A percentile compares a stretch with the other conserved stretches of the same genome.
Conservation (phyloP, 2,113 vertebrate genomes). For the Odocoileus virginianus region DNA sequence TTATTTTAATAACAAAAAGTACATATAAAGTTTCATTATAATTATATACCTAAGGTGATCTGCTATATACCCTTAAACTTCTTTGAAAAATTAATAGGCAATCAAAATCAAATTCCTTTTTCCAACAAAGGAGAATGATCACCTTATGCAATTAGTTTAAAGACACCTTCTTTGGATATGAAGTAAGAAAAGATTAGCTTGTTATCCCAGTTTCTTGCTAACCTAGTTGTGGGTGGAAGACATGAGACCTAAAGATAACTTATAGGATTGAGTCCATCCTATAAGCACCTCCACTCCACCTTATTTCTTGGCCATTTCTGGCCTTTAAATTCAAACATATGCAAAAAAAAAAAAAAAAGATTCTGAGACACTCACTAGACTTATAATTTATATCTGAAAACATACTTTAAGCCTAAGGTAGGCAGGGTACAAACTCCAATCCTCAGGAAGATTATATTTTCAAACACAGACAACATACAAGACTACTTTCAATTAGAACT, state of each 20-base stretch:
- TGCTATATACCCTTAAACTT: conserved; percentile 41
- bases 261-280: not conserved
- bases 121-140: conserved; percentile 35
- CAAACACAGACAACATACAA: not conserved
- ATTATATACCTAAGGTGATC: conserved; percentile 59
- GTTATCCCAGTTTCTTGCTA: not conserved
- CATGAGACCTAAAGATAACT: not conserved
- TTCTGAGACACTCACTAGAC: not conserved
- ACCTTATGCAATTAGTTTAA: not conserved
- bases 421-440: not conserved
- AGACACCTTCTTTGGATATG: not conserved
- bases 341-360: not conserved
- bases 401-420: not conserved
- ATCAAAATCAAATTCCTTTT: conserved; percentile 45
- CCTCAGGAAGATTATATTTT: not conserved
- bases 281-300: rapidly evolving
- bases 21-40: conserved; percentile 56
- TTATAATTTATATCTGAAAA: not conserved
- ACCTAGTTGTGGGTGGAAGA: not conserved
- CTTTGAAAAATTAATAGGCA: conserved; percentile 53
- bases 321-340: not conserved
- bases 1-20: conserved; percentile 67
- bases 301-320: not conserved
- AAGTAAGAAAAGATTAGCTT: not conserved
- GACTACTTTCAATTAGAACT: not conserved